Evolutionary conservation across 2,888 invertebrate genomes (phyloP), one percentile per base, ranked within the genome.

Genomic region (Drosophila atripex): DNA sequence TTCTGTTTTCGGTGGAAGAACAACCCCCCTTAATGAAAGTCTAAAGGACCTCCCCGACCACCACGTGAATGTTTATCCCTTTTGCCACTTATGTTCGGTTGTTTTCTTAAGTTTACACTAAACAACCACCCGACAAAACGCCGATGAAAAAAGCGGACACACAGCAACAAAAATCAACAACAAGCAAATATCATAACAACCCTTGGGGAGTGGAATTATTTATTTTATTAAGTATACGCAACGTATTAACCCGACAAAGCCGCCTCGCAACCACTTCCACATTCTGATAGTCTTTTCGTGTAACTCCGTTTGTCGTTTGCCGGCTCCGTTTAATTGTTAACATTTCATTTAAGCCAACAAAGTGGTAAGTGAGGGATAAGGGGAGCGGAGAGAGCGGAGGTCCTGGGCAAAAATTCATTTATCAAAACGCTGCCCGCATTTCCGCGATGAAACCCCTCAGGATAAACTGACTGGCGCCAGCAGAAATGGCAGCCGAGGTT

Each of bases 381-480:
- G 12, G 43, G 12, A 43, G 6, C 21, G 11, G 45, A 16, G 16
- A 25, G 55, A 35, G 30, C 28, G 11, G 39, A 12, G 21, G 21
- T 49, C 30, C 30, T 63, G 77, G 57, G 63, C 53, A 84, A 76
- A 76, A 76, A 82, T 85, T 87, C 87, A 84, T 84, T 84, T 84
- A 84, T 84, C 84, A 84, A 82, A 82, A 80, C 63, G 78, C 64
- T 80, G 72, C 86, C 86, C 84, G 84, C 86, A 82, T 82, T 84
- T 84, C 59, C 77, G 75, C 66, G 83, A 83, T 78, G 71, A 71
- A 70, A 51, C 74, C 64, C 74, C 70, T 61, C 65, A 59, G 69
- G 69, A 70, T 70, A 77, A 77, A 75, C 69, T 71, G 76, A 45
- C 54, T 82, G 80, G 80, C 86, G 86, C 86, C 80, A 85, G 75